phyloP scores from a whole-genome alignment of 1,140 invertebrate genomes.

The Lethrus apterus region DNA sequence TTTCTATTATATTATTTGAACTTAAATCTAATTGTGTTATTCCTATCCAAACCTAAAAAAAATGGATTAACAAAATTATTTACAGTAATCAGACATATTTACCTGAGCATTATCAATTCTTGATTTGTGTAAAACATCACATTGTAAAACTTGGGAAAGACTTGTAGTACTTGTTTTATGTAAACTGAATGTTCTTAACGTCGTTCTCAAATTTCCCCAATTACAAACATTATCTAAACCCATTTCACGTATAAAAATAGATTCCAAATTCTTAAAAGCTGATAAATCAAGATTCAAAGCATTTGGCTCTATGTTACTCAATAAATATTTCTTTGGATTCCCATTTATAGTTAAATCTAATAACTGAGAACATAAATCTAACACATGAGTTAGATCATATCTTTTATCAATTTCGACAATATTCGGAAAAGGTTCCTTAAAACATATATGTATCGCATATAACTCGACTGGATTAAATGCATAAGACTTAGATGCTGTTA shows the following conservation, averaged over 20 bases:
- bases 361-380: conserved; percentile 80
- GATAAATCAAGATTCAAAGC: conserved; percentile 71
- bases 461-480: conserved; percentile 69
- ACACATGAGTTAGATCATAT: conserved; percentile 80
- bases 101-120: conserved; percentile 46
- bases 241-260: conserved; percentile 28
- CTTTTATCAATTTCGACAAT: conserved; percentile 53
- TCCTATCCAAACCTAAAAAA: conserved; percentile 56
- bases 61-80: neutral
- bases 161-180: conserved; percentile 52
- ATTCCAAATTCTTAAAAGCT: conserved; percentile 52
- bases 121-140: conserved; percentile 63
- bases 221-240: conserved; percentile 30
- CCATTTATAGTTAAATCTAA: conserved; percentile 61
- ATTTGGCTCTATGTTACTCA: conserved; percentile 78
- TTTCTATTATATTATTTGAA: conserved; percentile 66
- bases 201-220: conserved; percentile 59
- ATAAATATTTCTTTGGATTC: conserved; percentile 53
- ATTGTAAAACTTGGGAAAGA: conserved; percentile 66
- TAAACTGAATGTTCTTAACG: conserved; percentile 52
- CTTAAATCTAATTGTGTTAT: conserved; percentile 67
- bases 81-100: conserved; percentile 21
- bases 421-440: conserved; percentile 76
- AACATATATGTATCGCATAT: conserved; percentile 77
- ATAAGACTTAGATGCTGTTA: conserved; percentile 52